Evolutionary conservation across 2,797 vertebrate genomes (phyloP), one percentile per base, ranked within the genome.

Genomic region (Forpus xanthops): DNA sequence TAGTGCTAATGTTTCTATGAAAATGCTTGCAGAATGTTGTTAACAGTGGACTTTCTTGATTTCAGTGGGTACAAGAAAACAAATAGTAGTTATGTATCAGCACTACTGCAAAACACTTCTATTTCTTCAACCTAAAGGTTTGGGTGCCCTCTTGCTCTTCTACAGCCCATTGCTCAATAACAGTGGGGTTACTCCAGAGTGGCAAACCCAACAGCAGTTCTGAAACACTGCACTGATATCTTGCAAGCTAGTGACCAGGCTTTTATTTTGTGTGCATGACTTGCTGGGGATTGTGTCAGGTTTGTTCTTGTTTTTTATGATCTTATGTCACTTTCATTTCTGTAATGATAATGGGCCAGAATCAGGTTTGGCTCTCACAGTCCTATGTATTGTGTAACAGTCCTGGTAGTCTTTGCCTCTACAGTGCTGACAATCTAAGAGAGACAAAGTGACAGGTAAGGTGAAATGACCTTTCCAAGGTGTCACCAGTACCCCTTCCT

Each of bases 81-180:
- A 39, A 52, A 7, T 21, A 23, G 39, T 50, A 58, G n/a, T 47
- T 66, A 9, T 8, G 8, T 74, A 33, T 12, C 6, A 28, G 56
- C 24, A 9, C 30, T 30, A 8, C 61, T 85, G 37, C 18, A 31
- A 4, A 14, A 33, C 1, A 2, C 3, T 75, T 62, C 23, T 66
- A 6, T 33, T 55, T 53, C 24, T 56, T 64, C 67, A 72, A 1
- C 42, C 11, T 49, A 5, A 78, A 72, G 6, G 12, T 68, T 49
- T 31, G n/a, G 15, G 28, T 53, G 12, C 20, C 41, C 11, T 37
- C 45, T n/a, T 35, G 16, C 42, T 33, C 11, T 42, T 37, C 45
- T 74, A 21, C 10, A 41, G 9, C 16, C 35, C 6, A 0, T n/a
- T 41, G 50, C 20, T 49, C 2, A 0, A 0, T 49, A 35, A 27